Percentiles rank a stretch among this genome's conserved stretches.
Conservation (phyloP, 1,140 invertebrate genomes). For the Bradysia coprophila region DNA sequence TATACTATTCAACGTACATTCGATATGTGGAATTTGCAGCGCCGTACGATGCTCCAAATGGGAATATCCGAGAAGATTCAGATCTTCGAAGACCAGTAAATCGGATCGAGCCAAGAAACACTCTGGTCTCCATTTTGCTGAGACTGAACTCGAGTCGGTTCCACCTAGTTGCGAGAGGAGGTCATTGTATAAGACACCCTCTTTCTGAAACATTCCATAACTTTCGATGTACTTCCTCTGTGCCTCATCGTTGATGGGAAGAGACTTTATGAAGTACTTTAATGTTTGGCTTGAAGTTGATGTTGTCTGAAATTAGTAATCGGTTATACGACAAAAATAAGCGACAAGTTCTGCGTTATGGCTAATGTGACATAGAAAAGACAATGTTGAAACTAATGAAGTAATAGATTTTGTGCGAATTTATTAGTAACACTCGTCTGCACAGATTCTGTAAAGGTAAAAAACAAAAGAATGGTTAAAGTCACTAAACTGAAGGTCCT, state of each 20-base stretch:
- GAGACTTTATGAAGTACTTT: conserved; percentile 30
- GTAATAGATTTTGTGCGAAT: no score
- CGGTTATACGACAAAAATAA: no score
- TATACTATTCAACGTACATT: conserved; percentile 26
- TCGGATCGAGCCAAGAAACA: conserved; percentile 25
- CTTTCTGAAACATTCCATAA: conserved; percentile 29
- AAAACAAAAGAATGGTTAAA: no score
- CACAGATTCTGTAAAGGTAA: no score
- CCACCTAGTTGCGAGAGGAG: conserved; percentile 22
- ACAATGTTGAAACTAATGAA: no score
- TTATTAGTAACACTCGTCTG: no score
- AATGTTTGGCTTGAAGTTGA: no score
- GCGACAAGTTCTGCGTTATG: no score
- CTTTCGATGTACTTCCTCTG: conserved; percentile 25
- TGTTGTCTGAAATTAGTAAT: no score
- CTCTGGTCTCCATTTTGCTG: conserved; percentile 15
- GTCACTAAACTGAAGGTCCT: no score
- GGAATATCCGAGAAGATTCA: conserved; percentile 18
- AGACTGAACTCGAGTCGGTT: conserved; percentile 10
- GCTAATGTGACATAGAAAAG: no score
- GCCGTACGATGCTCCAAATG: conserved; percentile 17
- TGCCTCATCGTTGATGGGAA: conserved; percentile 21
- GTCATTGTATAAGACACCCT: conserved; percentile 24
- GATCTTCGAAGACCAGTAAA: conserved; percentile 27
- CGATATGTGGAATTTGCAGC: conserved; percentile 27